Percentiles rank a stretch among this genome's conserved stretches.
phyloP scores from a whole-genome alignment of 1,140 invertebrate species.

The Heliconius congener region DNA sequence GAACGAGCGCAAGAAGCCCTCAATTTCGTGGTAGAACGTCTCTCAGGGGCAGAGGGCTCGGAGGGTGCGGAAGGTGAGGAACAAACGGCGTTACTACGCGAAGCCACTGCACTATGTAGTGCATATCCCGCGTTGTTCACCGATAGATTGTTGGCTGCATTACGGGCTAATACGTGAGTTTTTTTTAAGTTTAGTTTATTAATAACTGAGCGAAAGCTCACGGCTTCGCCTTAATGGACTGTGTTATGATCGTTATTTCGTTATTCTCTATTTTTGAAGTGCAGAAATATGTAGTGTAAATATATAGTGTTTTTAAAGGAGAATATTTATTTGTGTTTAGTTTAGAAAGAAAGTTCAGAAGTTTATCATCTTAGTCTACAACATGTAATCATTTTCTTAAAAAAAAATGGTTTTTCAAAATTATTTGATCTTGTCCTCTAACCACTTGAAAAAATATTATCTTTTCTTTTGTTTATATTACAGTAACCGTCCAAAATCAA shows the following conservation, averaged over 20 bases:
- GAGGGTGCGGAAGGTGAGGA: constrained; percentile 86
- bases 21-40: constrained; percentile 89
- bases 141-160: constrained; percentile 87
- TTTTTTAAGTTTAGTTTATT: not conserved
- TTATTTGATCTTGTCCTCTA: too few relatives aligned
- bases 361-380: too few relatives aligned
- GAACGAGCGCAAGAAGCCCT: constrained; percentile 89
- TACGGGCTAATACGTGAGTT: constrained; percentile 81
- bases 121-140: constrained; percentile 89
- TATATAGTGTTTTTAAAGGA: too few relatives aligned
- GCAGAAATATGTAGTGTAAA: too few relatives aligned
- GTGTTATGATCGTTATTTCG: too few relatives aligned
- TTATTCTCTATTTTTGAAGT: too few relatives aligned
- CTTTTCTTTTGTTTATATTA: not conserved
- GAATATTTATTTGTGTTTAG: too few relatives aligned
- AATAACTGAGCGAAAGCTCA: too few relatives aligned
- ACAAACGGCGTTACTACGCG: constrained; percentile 87
- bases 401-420: too few relatives aligned
- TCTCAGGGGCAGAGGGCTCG: constrained; percentile 86
- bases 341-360: too few relatives aligned
- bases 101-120: constrained; percentile 89
- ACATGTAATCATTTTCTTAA: too few relatives aligned
- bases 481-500: constrained; percentile 60
- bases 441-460: not conserved
- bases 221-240: too few relatives aligned